phyloP scores from a whole-genome alignment of 1,140 invertebrate genomes.

The Drosophila aff. region DNA sequence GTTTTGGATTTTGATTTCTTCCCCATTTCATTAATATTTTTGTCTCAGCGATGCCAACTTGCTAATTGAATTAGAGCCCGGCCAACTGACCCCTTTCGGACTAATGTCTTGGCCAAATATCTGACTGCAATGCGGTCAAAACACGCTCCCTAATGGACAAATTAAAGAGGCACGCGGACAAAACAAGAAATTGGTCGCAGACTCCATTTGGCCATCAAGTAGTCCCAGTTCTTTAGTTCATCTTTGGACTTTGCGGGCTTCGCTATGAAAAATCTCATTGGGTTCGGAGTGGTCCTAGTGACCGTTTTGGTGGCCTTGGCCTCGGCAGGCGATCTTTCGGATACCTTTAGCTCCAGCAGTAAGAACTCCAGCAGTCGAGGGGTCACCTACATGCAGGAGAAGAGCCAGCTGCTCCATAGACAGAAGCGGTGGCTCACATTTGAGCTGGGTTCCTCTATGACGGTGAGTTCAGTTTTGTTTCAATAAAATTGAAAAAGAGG shows the following conservation, averaged over 20 bases:
- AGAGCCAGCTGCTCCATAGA: slow-evolving; percentile 44
- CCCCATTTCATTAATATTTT: slow-evolving; percentile 13
- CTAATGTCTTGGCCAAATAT: slow-evolving; percentile 62
- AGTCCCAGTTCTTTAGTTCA: slow-evolving; percentile 4
- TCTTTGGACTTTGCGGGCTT: slow-evolving; percentile 1
- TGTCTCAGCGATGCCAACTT: slow-evolving; percentile 37
- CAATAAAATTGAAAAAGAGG: not conserved
- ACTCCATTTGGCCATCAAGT: not conserved
- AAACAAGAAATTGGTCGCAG: slow-evolving; percentile 10
- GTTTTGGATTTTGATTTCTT: slow-evolving; percentile 39
- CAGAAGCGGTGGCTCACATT: slow-evolving; percentile 73
- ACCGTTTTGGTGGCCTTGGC: not conserved
- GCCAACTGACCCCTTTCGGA: slow-evolving; percentile 54
- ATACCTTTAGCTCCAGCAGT: not conserved
- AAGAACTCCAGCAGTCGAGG: slow-evolving; percentile 7
- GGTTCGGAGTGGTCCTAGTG: slow-evolving; percentile 7
- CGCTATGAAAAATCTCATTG: slow-evolving; percentile 47
- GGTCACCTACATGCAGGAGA: slow-evolving; percentile 57
- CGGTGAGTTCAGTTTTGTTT: slow-evolving; percentile 34
- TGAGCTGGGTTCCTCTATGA: slow-evolving; percentile 54
- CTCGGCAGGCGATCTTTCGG: not conserved
- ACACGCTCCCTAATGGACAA: slow-evolving; percentile 14
- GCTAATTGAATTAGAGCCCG: slow-evolving; percentile 71
- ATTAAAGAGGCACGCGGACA: slow-evolving; percentile 56
- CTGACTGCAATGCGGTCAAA: slow-evolving; percentile 34